These are phyloP conservation scores for Apamea monoglypha DNA, from an alignment of 2,888 invertebrate genomes.

Conservation along the genomic window DNA sequence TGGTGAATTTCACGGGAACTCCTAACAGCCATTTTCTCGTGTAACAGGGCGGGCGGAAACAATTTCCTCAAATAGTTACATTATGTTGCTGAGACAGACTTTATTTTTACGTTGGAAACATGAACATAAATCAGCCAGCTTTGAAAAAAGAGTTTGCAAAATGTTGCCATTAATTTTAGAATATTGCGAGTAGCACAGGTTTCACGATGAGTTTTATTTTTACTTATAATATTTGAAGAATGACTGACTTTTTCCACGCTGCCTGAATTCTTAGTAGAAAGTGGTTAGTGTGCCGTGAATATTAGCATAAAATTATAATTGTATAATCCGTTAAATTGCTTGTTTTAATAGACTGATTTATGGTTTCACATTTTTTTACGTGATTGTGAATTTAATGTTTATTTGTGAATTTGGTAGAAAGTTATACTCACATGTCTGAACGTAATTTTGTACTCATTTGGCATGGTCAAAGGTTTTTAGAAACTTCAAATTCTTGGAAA, in stretches of 20 bases:
- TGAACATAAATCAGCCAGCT: slow-evolving; percentile 35
- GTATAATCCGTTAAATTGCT: slow-evolving; percentile 51
- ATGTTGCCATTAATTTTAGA: slow-evolving; percentile 43
- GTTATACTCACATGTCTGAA: slow-evolving; percentile 14
- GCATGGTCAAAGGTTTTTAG: slow-evolving; percentile 5
- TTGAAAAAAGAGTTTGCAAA: slow-evolving; percentile 33
- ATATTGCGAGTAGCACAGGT: slow-evolving; percentile 42
- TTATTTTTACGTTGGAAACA: slow-evolving; percentile 17
- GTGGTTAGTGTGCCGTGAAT: slow-evolving; percentile 50
- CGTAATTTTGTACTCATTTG: slow-evolving; percentile 19
- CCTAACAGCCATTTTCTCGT: not conserved
- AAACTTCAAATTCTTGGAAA: not conserved
- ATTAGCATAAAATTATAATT: slow-evolving; percentile 62
- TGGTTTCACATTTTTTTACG: slow-evolving; percentile 13
- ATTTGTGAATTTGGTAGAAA: slow-evolving; percentile 34
- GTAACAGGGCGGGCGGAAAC: slow-evolving; percentile 4
- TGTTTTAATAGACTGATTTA: slow-evolving; percentile 45
- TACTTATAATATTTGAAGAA: slow-evolving; percentile 45
- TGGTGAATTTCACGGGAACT: slow-evolving; percentile 3
- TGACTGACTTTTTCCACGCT: slow-evolving; percentile 42
- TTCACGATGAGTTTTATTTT: slow-evolving; percentile 35
- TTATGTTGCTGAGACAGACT: slow-evolving; percentile 3
- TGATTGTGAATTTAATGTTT: slow-evolving; percentile 23
- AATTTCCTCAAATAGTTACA: slow-evolving; percentile 39
- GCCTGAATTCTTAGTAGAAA: slow-evolving; percentile 58